A percentile compares a stretch with the other conserved stretches of the same genome.
Conservation (phyloP, 2,113 vertebrate species). For the Eira barbara region DNA sequence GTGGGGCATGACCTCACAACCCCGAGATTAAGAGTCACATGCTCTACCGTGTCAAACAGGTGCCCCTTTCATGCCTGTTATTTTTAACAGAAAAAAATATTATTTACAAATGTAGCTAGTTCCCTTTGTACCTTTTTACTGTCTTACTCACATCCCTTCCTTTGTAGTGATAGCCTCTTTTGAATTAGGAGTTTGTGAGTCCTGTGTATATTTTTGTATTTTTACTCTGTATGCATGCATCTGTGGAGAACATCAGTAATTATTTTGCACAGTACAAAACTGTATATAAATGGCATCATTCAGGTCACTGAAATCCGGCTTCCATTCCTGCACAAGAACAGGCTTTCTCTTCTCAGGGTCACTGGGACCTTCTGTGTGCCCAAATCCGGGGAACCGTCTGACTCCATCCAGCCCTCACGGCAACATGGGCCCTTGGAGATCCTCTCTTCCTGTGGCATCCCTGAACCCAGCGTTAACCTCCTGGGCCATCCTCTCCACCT, state of each 20-base stretch:
- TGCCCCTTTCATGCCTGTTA: neutral
- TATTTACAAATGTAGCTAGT: neutral
- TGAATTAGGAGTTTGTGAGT: constrained; percentile 16
- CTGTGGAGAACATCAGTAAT: neutral
- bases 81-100: constrained; percentile 13
- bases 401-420: neutral
- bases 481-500: neutral
- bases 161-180: neutral
- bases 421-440: neutral
- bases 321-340: neutral
- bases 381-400: neutral
- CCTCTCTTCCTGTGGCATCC: neutral
- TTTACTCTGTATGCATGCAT: neutral
- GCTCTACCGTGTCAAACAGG: neutral
- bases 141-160: neutral
- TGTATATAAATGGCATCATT: neutral
- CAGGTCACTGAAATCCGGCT: neutral
- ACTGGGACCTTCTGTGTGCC: neutral
- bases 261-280: neutral
- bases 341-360: constrained; percentile 27
- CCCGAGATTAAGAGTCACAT: neutral
- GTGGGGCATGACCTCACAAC: neutral
- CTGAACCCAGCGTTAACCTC: neutral
- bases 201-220: neutral
- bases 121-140: neutral